Evolutionary conservation across 2,797 vertebrate species (phyloP).

Genomic region (Liasis olivaceus): DNA sequence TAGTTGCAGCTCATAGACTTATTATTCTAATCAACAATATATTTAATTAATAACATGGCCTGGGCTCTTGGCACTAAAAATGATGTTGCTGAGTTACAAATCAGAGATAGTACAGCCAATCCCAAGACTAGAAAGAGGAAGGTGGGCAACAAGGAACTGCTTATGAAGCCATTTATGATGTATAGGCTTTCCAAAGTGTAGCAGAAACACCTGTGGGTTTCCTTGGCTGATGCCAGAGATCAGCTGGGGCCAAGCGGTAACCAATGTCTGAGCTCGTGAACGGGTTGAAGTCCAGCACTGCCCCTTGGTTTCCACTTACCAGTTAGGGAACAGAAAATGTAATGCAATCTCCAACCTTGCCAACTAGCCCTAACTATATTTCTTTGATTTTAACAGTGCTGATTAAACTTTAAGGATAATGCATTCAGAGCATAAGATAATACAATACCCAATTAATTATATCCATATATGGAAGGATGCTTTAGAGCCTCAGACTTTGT

Average conservation of each 20-base stretch:
- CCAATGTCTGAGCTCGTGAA: neutral
- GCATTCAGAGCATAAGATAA: neutral
- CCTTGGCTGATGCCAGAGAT: neutral
- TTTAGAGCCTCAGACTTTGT: too few species aligned
- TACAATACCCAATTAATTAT: neutral
- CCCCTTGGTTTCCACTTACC: neutral
- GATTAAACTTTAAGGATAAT: neutral
- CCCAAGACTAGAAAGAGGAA: neutral
- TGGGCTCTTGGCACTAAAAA: neutral
- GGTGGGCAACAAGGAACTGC: neutral
- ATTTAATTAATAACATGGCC: constrained; percentile 12
- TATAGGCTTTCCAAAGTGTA: constrained; percentile 12
- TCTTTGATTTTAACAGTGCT: neutral
- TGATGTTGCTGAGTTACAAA: neutral
- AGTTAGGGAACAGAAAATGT: neutral
- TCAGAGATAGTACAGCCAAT: neutral
- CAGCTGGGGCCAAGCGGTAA: neutral
- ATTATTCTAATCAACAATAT: constrained; percentile 19
- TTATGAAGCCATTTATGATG: neutral
- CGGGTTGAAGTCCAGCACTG: too few species aligned
- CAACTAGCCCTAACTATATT: neutral
- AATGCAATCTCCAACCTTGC: neutral
- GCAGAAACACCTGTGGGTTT: neutral
- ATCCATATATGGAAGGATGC: too few species aligned
- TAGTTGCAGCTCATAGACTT: constrained; percentile 19